These are phyloP conservation scores for Dicerorhinus sumatrensis DNA, from an alignment of 2,113 vertebrate species.

Conservation along the genomic window DNA sequence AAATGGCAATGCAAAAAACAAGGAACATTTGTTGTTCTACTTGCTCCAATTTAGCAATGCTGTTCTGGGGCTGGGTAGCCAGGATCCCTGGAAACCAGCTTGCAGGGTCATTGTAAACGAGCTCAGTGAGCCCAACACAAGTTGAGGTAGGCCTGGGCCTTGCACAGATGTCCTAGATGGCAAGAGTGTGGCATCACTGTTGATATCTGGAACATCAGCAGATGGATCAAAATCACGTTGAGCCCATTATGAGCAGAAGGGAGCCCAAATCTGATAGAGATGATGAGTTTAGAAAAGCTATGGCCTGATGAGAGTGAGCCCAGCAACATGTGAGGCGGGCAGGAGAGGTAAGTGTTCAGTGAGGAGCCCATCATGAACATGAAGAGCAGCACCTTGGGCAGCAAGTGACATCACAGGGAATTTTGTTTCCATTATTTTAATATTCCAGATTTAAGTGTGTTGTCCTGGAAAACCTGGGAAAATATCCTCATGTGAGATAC, in stretches of 20 bases:
- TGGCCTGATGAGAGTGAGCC: neutral
- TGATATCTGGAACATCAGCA: neutral
- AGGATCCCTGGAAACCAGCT: neutral
- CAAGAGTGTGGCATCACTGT: neutral
- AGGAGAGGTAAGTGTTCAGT: neutral
- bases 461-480: neutral
- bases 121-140: neutral
- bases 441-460: neutral
- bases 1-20: constrained; percentile 66
- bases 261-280: neutral
- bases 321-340: neutral
- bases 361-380: neutral
- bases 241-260: neutral
- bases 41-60: constrained; percentile 55
- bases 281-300: neutral
- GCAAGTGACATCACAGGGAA: neutral
- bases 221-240: neutral
- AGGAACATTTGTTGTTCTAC: constrained; percentile 64
- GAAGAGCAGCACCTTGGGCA: neutral
- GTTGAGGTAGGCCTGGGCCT: too few species aligned
- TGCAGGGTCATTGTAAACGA: neutral
- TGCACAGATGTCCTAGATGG: neutral
- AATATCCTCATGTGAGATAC: neutral
- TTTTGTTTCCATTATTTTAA: neutral
- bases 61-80: constrained; percentile 35